phyloP scores from a whole-genome alignment of 2,888 invertebrate genomes.

The Diogma glabrata region DNA sequence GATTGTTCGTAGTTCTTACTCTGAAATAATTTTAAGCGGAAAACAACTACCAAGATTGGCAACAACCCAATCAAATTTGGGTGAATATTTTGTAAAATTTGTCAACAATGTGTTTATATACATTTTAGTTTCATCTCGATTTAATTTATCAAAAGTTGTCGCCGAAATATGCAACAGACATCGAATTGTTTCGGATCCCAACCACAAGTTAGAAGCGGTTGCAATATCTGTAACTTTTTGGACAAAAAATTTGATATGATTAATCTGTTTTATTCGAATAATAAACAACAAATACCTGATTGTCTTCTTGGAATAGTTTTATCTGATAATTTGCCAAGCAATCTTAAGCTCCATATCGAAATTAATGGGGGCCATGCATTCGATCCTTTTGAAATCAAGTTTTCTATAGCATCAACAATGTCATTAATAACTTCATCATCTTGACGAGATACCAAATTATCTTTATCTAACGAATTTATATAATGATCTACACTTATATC shows the following conservation, averaged over 20 bases:
- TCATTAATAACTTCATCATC: constrained; percentile 46
- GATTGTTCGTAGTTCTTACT: too few relatives aligned
- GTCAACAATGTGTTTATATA: constrained; percentile 46
- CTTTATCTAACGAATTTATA: constrained; percentile 37
- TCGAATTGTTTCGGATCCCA: constrained; percentile 58
- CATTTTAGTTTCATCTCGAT: constrained; percentile 65
- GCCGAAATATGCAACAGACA: constrained; percentile 81
- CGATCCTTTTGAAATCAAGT: constrained; percentile 53
- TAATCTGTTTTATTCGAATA: constrained; percentile 18
- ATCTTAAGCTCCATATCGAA: constrained; percentile 67
- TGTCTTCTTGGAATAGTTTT: constrained; percentile 49
- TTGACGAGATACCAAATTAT: constrained; percentile 30
- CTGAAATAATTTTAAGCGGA: constrained; percentile 42
- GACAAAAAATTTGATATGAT: too few relatives aligned
- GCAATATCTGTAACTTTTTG: constrained; percentile 26
- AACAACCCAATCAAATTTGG: constrained; percentile 81
- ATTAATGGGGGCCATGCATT: constrained; percentile 67
- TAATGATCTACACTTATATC: constrained; percentile 70
- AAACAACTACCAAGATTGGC: constrained; percentile 76
- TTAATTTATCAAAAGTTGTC: constrained; percentile 71
- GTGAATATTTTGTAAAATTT: constrained; percentile 60
- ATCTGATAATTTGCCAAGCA: constrained; percentile 62
- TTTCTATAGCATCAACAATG: constrained; percentile 54
- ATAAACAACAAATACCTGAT: constrained; percentile 38
- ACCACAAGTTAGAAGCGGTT: constrained; percentile 36